Evolutionary conservation across 1,140 invertebrate genomes (phyloP).

Genomic region (Pseudomyrmex concolor): DNA sequence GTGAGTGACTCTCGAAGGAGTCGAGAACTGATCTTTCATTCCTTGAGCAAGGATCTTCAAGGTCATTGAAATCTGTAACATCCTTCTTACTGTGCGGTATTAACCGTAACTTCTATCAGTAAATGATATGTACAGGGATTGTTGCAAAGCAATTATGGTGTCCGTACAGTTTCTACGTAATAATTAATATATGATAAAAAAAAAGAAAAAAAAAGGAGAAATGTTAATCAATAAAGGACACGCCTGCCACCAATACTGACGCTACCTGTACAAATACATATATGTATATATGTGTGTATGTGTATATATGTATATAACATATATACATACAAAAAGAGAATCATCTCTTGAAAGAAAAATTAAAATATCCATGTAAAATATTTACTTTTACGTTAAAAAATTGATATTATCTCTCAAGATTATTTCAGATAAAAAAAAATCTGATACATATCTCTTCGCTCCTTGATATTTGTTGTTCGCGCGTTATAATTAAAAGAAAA

Average conservation of each 20-base stretch:
- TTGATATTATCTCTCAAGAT: no score
- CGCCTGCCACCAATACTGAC: conserved; percentile 36
- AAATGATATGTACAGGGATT: conserved; percentile 28
- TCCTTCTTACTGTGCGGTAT: no score
- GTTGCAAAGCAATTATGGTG: conserved; percentile 9
- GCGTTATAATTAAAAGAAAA: neutral
- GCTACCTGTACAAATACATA: conserved; percentile 19
- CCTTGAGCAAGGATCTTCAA: no score
- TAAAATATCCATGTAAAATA: neutral
- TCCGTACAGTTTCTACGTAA: neutral
- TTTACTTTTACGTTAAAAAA: no score
- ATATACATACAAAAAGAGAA: no score
- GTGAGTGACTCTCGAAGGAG: no score
- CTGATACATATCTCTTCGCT: no score
- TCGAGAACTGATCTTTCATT: no score
- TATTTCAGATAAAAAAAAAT: no score
- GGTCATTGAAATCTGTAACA: no score
- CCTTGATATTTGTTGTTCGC: no score
- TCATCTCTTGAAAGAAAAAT: neutral
- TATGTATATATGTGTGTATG: conserved; percentile 7
- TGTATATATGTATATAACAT: conserved; percentile 38
- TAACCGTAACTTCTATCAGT: neutral
- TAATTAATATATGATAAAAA: neutral
- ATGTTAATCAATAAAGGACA: conserved; percentile 17
- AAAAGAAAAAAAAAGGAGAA: neutral